Conservation (phyloP, 2,113 vertebrate species). For the Montifringilla adamsi region DNA sequence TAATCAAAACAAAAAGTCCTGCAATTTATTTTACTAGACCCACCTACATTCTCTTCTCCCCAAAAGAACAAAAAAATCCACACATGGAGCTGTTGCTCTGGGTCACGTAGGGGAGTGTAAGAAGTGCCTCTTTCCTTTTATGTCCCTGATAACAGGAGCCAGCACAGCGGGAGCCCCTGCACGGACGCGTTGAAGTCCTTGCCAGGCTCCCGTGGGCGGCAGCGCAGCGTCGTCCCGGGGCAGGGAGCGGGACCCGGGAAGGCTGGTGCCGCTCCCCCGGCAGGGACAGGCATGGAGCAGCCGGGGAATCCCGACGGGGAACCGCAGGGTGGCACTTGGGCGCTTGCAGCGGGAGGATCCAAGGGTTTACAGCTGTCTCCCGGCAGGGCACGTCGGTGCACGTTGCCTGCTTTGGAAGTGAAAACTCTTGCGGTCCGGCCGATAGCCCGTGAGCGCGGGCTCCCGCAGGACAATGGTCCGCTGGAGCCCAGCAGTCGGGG, state of each 20-base stretch:
- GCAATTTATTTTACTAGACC: conserved; percentile 2
- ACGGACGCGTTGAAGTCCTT: fast-evolving
- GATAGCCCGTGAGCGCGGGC: background rate
- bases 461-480: background rate
- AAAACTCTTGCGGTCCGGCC: fast-evolving
- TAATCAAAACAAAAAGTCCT: conserved; percentile 47
- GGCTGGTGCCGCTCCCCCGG: background rate
- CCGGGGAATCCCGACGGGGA: background rate
- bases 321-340: background rate
- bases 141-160: background rate
- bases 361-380: background rate
- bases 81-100: background rate
- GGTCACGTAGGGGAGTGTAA: background rate
- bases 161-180: background rate
- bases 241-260: fast-evolving
- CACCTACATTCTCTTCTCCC: conserved; percentile 19
- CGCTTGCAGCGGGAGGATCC: background rate
- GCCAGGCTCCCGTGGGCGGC: background rate
- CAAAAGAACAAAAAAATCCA: conserved; percentile 3
- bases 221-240: background rate
- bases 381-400: background rate
- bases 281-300: background rate
- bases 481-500: background rate
- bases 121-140: conserved; percentile 36
- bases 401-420: background rate